Evolutionary conservation across 2,113 vertebrate genomes (phyloP).

Genomic region (Zapornia atra): DNA sequence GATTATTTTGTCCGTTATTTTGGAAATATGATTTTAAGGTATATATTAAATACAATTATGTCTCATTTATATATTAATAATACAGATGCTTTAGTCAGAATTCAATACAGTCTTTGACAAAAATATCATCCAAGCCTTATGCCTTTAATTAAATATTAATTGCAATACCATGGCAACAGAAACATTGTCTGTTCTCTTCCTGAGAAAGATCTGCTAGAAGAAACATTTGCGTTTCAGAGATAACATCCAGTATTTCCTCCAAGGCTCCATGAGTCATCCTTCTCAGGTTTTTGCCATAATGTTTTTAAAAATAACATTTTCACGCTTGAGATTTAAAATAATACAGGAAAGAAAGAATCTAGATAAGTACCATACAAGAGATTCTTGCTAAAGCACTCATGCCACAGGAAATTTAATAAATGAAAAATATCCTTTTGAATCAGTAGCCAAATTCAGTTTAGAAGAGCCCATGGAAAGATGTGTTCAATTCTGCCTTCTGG

Average conservation of each 20-base stretch:
- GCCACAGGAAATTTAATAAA: background rate
- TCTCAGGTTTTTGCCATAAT: background rate
- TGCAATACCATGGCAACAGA: conserved; percentile 63
- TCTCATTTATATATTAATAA: background rate
- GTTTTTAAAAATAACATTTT: background rate
- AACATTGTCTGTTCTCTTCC: background rate
- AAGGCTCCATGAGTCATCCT: background rate
- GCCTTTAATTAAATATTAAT: conserved; percentile 68
- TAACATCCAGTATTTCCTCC: conserved; percentile 28
- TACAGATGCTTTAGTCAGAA: background rate
- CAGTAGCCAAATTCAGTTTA: background rate
- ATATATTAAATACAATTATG: background rate
- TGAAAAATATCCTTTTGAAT: background rate
- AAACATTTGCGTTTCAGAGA: conserved; percentile 13
- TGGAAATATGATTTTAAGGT: background rate
- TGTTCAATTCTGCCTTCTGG: background rate
- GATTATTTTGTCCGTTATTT: background rate
- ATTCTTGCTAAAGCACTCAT: background rate
- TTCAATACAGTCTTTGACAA: background rate
- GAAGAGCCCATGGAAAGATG: background rate
- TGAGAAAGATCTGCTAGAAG: background rate
- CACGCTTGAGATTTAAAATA: background rate
- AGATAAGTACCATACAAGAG: background rate
- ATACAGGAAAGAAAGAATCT: background rate
- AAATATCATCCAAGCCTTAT: background rate